These are phyloP conservation scores for Glandiceps talaboti DNA, from an alignment of 53 echinoderm and acorn worm species.

Conservation along the genomic window DNA sequence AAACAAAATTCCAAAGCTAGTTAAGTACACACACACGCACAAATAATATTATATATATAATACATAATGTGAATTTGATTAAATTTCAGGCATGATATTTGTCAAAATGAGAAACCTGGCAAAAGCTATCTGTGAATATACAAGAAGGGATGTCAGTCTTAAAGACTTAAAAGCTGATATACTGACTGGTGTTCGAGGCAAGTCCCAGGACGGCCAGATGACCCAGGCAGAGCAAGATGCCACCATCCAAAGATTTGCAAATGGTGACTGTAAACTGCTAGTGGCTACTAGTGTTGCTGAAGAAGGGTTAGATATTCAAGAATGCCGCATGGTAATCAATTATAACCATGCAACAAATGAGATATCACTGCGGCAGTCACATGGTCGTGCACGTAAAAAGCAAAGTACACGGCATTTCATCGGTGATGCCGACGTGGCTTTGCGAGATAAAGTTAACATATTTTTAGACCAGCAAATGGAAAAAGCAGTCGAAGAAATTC, in stretches of 20 bases:
- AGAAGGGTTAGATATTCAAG: slow-evolving; percentile 54
- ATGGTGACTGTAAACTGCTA: slow-evolving; percentile 34
- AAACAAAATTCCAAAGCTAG: too few species aligned
- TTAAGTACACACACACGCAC: too few species aligned
- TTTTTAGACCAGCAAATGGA: slow-evolving; percentile 69
- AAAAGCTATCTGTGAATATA: slow-evolving; percentile 48
- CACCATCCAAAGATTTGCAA: slow-evolving; percentile 31
- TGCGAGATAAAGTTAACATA: slow-evolving; percentile 55
- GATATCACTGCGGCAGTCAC: slow-evolving; percentile 45
- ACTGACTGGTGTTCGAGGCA: slow-evolving; percentile 26
- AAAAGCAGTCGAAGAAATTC: slow-evolving; percentile 35
- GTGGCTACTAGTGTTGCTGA: slow-evolving; percentile 76
- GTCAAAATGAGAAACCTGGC: slow-evolving; percentile 33
- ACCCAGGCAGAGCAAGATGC: slow-evolving; percentile 40
- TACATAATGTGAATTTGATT: too few species aligned
- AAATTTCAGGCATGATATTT: slow-evolving; percentile 46
- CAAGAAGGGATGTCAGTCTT: slow-evolving; percentile 26
- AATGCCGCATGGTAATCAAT: slow-evolving; percentile 52
- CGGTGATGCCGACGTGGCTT: slow-evolving; percentile 38
- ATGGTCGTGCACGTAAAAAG: slow-evolving; percentile 12
- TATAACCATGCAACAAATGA: slow-evolving; percentile 71
- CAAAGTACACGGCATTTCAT: neutral
- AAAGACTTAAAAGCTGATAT: slow-evolving; percentile 36
- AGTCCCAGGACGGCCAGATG: slow-evolving; percentile 38
- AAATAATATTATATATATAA: too few species aligned